Conservation (phyloP, 2,888 invertebrate species). For the Parnassius apollo region DNA sequence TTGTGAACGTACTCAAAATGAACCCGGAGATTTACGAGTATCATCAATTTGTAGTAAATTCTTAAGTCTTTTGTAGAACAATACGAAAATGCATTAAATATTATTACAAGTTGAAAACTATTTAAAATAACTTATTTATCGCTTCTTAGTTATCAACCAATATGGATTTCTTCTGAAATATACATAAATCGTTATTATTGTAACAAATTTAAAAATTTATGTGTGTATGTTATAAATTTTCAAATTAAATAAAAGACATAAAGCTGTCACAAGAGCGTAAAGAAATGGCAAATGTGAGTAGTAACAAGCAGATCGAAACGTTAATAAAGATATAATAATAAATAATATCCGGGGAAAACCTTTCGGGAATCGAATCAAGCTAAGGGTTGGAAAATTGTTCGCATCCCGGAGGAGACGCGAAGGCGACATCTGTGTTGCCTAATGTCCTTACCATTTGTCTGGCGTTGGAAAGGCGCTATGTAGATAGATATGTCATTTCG, state of each 20-base stretch:
- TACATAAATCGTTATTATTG: no score
- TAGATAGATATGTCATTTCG: conserved; percentile 41
- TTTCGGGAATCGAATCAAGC: conserved; percentile 77
- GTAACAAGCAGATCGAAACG: conserved; percentile 66
- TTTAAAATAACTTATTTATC: no score
- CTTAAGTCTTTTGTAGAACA: no score
- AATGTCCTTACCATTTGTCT: conserved; percentile 77
- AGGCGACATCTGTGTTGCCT: conserved; percentile 74
- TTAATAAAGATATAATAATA: conserved; percentile 80
- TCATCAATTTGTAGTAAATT: no score
- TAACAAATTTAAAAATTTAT: conserved; percentile 33
- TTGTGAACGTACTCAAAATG: no score
- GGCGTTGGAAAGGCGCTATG: conserved; percentile 55
- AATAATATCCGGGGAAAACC: conserved; percentile 70
- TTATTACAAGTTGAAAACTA: no score
- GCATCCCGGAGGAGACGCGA: conserved; percentile 67
- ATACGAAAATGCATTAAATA: no score
- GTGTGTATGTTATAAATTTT: conserved; percentile 63
- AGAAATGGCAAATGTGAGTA: conserved; percentile 60
- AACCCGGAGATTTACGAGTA: no score
- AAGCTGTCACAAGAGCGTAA: conserved; percentile 52
- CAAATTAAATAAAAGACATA: conserved; percentile 51
- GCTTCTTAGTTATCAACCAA: no score
- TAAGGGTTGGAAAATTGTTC: conserved; percentile 78
- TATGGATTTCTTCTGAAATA: no score